These are phyloP conservation scores for Nebria brevicollis DNA, from an alignment of 2,888 invertebrate species.

Conservation along the genomic window DNA sequence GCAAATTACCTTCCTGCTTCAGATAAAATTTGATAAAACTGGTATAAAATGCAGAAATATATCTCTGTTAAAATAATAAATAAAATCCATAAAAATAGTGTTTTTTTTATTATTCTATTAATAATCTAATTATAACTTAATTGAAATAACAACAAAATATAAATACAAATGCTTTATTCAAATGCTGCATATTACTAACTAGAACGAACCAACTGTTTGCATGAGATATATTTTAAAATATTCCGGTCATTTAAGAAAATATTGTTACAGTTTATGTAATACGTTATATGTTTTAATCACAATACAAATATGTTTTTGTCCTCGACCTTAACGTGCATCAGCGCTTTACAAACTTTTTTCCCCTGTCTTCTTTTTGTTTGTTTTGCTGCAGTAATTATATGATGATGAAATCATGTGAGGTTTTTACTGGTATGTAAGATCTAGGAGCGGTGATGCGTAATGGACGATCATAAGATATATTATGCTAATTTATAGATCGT, in stretches of 20 bases:
- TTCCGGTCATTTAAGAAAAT: too few species aligned
- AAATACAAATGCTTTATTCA: too few species aligned
- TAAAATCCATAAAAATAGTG: too few species aligned
- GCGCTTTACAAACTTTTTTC: slow-evolving; percentile 21
- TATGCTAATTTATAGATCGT: neutral
- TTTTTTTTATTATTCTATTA: too few species aligned
- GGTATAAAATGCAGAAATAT: too few species aligned
- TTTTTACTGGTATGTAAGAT: neutral
- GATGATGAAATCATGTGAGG: slow-evolving; percentile 13
- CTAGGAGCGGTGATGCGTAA: neutral
- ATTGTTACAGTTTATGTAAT: slow-evolving; percentile 33
- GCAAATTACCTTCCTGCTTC: too few species aligned
- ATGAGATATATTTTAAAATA: neutral
- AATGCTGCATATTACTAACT: too few species aligned
- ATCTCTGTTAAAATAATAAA: too few species aligned
- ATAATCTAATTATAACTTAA: too few species aligned
- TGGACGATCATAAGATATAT: neutral
- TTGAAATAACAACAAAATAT: too few species aligned
- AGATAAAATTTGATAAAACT: too few species aligned
- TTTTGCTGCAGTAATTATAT: slow-evolving; percentile 4
- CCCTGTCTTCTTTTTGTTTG: neutral
- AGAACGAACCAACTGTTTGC: neutral
- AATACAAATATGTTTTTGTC: neutral
- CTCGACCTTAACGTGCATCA: slow-evolving; percentile 19
- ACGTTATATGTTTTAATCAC: neutral